Base-by-base conservation (phyloP, 2,113 vertebrate genomes). In the Perca fluviatilis region DNA sequence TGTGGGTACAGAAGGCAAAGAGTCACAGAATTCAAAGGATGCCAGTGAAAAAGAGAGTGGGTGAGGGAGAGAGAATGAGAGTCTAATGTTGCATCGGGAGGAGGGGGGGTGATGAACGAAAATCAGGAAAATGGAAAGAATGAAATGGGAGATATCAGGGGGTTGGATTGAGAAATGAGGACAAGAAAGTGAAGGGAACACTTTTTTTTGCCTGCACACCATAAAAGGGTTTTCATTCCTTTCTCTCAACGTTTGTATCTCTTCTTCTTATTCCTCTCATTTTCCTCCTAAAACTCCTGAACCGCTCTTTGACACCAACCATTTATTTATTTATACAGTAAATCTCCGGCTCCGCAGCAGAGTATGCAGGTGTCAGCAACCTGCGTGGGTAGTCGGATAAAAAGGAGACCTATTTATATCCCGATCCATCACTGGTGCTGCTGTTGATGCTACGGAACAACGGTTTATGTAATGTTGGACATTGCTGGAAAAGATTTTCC, bases 331-430 rank as follows among this genome's bases (percentile, higher is more conserved):
- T 82, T 76, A 74, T 33, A 79, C 80, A 84, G 70, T 71, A 78
- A 74, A 69, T 49, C 58, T 66, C 18, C n/a, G 64, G 79, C 80
- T 85, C 57, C 79, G 62, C 86, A 82, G 89, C 75, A 64, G 51
- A 73, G 82, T 70, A 58, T 75, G 89, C 82, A 84, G 84, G 90
- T 90, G 89, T 88, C 83, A 80, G 74, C 85, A 80, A 91, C 92
- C 89, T 84, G 90, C 80, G 91, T 91, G 88, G 93, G 92, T 83
- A 54, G 77, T 1, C 43, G 61, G 84, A 87, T 79, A 78, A 86
- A 88, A 87, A 83, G 67, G 21, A 85, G 66, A 36, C 63, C 89
- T 93, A 92, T 93, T 92, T 92, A 88, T 92, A 94, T 82, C 77
- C 72, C 0, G 8, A 53, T 87, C 90, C 83, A 83, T 87, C 82